These are phyloP conservation scores for Odontesthes bonariensis DNA, from an alignment of 2,113 vertebrate species.

Conservation along the genomic window DNA sequence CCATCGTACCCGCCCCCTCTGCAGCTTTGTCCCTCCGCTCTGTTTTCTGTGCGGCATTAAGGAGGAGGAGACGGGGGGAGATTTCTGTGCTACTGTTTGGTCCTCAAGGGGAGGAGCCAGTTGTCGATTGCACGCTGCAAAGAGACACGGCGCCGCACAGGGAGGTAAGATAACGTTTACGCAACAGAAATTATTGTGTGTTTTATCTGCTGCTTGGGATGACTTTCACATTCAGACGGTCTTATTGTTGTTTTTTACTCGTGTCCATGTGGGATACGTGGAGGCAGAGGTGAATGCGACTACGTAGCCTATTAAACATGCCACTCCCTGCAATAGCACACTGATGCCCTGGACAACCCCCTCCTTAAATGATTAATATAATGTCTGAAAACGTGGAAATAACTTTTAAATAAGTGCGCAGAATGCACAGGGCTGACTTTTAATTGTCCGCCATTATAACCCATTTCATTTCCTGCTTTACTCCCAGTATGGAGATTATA, in stretches of 20 bases:
- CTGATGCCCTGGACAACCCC: constrained; percentile 69
- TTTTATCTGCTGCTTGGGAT: constrained; percentile 35
- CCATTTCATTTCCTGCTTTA: constrained; percentile 1
- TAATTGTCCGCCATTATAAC: not conserved
- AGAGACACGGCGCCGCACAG: constrained; percentile 62
- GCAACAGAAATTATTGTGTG: constrained; percentile 58
- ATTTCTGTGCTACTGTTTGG: constrained; percentile 61
- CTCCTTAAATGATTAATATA: constrained; percentile 54
- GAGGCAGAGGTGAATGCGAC: constrained; percentile 55
- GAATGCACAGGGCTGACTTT: not conserved
- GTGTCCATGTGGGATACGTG: not conserved
- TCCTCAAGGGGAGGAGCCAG: constrained; percentile 82
- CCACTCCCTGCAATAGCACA: constrained; percentile 84
- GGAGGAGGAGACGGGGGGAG: constrained; percentile 60
- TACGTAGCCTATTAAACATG: constrained; percentile 72
- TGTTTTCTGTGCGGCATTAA: constrained; percentile 56
- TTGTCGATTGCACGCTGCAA: constrained; percentile 72
- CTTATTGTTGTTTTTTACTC: not conserved
- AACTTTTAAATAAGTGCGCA: not conserved
- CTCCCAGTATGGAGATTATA: not conserved
- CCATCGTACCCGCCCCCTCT: constrained; percentile 9
- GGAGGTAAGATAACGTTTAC: constrained; percentile 80
- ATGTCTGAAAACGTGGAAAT: constrained; percentile 8
- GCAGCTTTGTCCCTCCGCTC: constrained; percentile 24
- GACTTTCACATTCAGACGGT: constrained; percentile 1